Evolutionary conservation across 2,113 vertebrate species (phyloP).

Genomic region (Rhinopomastus cyanomelas): DNA sequence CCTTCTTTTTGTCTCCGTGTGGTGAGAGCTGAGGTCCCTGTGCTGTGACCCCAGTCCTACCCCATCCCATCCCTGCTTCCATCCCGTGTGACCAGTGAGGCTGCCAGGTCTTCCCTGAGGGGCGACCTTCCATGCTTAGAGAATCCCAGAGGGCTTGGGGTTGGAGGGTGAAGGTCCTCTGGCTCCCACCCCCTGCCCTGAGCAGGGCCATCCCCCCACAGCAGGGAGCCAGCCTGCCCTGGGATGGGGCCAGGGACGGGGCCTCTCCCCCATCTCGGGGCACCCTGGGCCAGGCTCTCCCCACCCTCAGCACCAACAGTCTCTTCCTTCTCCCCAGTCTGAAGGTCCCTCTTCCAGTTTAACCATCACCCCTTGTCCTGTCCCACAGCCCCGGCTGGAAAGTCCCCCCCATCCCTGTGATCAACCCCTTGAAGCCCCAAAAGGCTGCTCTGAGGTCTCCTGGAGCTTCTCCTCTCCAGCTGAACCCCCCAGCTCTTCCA

Average conservation of each 20-base stretch:
- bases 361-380: fast-evolving
- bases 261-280: not conserved
- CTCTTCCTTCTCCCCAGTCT: fast-evolving
- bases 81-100: fast-evolving
- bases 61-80: not conserved
- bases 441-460: not conserved
- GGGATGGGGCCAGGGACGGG: too few species aligned
- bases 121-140: too few species aligned
- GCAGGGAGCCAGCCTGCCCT: too few species aligned
- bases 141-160: not conserved
- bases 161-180: fast-evolving
- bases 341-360: not conserved
- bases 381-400: not conserved
- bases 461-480: not conserved
- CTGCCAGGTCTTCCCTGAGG: not conserved
- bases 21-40: not conserved
- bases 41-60: not conserved
- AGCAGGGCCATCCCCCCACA: too few species aligned
- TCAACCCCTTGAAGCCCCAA: not conserved
- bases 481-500: not conserved
- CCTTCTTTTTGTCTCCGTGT: too few species aligned
- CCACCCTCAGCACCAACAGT: not conserved
- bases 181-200: not conserved
- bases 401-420: not conserved
- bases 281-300: not conserved